Conservation (phyloP, 2,888 invertebrate genomes). For the Pachliopta kotzebuea region DNA sequence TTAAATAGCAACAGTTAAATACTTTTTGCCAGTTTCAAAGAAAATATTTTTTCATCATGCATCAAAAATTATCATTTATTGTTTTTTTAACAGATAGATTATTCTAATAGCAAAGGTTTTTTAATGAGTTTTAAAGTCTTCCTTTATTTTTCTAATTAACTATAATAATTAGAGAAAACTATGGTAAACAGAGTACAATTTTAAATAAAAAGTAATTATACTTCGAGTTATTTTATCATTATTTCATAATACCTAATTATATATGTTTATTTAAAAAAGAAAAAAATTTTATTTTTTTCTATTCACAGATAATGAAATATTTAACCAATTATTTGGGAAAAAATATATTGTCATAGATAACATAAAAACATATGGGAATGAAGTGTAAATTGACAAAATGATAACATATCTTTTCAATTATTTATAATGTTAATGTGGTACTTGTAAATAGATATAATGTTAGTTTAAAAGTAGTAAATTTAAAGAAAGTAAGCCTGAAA, state of each 20-base stretch:
- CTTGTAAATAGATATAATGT: background rate
- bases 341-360: background rate
- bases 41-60: background rate
- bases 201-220: no score
- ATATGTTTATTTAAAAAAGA: no score
- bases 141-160: no score
- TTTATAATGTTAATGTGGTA: background rate
- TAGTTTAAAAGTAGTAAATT: background rate
- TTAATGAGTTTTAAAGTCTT: no score
- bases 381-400: constrained; percentile 11
- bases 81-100: no score
- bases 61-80: no score
- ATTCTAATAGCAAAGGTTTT: no score
- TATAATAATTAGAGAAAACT: no score
- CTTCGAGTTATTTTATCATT: no score
- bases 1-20: background rate
- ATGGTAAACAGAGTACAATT: no score
- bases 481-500: background rate
- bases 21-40: background rate
- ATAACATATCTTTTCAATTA: background rate
- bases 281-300: no score
- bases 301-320: background rate
- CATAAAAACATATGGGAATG: constrained; percentile 8
- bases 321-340: background rate
- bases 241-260: no score